Evolutionary conservation across 2,797 vertebrate species (phyloP).

Genomic region (Eospalax fontanierii): DNA sequence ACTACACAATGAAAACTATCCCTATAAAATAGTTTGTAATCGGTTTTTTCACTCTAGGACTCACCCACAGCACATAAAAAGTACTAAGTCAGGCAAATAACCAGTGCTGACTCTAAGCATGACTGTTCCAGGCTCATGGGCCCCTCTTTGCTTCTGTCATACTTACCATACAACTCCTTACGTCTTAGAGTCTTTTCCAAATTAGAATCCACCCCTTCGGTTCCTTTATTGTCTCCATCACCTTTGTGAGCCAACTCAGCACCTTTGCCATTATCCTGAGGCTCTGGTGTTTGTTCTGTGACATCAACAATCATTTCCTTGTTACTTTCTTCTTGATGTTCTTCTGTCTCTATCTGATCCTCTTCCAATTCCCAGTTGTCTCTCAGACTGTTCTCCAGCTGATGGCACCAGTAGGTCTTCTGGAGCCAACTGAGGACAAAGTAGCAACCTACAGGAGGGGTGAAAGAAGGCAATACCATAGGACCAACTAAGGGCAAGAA

Average conservation of each 20-base stretch:
- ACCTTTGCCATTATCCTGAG: slow-evolving; percentile 58
- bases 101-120: slow-evolving; percentile 7
- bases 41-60: slow-evolving; percentile 7
- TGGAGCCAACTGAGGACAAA: slow-evolving; percentile 96
- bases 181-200: slow-evolving; percentile 88
- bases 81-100: slow-evolving; percentile 50
- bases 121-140: background rate
- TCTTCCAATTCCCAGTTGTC: slow-evolving; percentile 93
- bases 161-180: slow-evolving; percentile 92
- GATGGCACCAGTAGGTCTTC: slow-evolving; percentile 96
- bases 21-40: slow-evolving; percentile 20
- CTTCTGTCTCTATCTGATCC: slow-evolving; percentile 84
- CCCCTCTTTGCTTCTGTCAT: slow-evolving; percentile 13
- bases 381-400: slow-evolving; percentile 92
- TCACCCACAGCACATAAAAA: slow-evolving; percentile 54
- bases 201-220: slow-evolving; percentile 62
- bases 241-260: slow-evolving; percentile 63
- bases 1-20: slow-evolving; percentile 9
- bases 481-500: background rate
- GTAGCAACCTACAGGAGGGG: slow-evolving; percentile 90
- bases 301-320: background rate
- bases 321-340: slow-evolving; percentile 73
- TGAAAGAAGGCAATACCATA: background rate
- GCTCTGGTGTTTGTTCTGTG: slow-evolving; percentile 53
- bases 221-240: slow-evolving; percentile 72